phyloP scores from a whole-genome alignment of 2,113 vertebrate species.

The Pipra filicauda region DNA sequence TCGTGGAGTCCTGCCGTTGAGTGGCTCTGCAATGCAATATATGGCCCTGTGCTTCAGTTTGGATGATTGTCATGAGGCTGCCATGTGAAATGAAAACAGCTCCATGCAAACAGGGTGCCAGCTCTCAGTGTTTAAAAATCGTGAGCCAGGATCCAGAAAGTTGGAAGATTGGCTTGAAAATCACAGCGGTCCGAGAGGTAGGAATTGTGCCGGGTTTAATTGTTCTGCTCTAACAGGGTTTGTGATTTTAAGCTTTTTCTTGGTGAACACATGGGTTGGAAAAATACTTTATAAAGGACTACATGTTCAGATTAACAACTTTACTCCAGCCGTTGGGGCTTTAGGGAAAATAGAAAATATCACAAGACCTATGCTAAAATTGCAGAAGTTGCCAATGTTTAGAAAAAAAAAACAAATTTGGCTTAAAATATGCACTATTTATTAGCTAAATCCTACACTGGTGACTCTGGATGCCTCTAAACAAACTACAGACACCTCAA shows the following conservation, averaged over 20 bases:
- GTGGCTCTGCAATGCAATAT: not conserved
- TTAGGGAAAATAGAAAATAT: conserved; percentile 9
- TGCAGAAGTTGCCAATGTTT: not conserved
- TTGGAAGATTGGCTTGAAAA: not conserved
- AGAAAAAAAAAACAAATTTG: not conserved
- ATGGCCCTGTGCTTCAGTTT: accelerated
- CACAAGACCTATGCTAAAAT: not conserved
- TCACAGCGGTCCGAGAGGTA: not conserved
- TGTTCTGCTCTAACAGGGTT: not conserved
- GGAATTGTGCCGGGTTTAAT: not conserved
- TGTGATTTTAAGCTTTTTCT: not conserved
- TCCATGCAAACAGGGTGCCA: not conserved
- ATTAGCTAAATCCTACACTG: not conserved
- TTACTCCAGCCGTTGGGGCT: not conserved
- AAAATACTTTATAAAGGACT: not conserved
- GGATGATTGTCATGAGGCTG: not conserved
- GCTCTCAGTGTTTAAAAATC: not conserved
- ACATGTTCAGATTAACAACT: not conserved
- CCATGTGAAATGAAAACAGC: not conserved
- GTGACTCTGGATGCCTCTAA: not conserved
- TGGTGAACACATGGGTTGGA: not conserved
- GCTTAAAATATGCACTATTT: not conserved
- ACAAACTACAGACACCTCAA: not conserved
- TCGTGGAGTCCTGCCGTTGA: not conserved
- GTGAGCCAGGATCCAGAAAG: not conserved